Conservation (phyloP, 2,113 vertebrate genomes). For the Lathamus discolor region DNA sequence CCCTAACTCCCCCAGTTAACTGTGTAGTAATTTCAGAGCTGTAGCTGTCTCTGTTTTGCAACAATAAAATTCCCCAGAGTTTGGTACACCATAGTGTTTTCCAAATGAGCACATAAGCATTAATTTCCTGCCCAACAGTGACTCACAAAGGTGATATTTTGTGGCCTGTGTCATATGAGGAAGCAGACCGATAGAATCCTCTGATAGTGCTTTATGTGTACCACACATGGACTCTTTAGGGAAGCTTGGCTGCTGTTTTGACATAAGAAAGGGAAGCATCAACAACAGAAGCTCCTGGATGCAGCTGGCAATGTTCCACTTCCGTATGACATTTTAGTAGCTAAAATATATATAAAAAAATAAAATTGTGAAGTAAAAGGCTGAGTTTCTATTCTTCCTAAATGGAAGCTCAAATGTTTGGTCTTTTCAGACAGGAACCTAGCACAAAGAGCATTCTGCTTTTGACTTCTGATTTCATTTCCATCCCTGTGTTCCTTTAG, state of each 20-base stretch:
- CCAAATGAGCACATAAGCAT: neutral
- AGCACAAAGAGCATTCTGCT: neutral
- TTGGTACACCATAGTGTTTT: neutral
- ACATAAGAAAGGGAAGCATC: neutral
- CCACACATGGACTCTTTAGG: neutral
- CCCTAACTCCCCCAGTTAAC: neutral
- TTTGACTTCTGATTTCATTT: neutral
- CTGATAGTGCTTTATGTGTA: rapidly evolving
- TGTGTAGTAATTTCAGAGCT: neutral
- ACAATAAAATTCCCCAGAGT: neutral
- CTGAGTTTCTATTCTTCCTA: neutral
- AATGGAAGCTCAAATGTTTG: neutral
- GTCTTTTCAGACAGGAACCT: neutral
- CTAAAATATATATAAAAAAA: neutral
- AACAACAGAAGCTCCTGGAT: neutral
- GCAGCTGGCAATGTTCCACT: neutral
- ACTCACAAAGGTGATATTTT: neutral
- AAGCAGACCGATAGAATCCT: rapidly evolving
- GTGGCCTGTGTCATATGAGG: neutral
- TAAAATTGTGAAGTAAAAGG: neutral
- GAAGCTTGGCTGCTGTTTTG: neutral
- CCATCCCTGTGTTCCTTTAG: neutral
- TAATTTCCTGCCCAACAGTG: neutral
- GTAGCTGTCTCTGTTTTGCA: neutral
- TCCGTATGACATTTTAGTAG: neutral